These are phyloP conservation scores for Cotesia typhae DNA, from an alignment of 1,140 invertebrate species.

Conservation along the genomic window DNA sequence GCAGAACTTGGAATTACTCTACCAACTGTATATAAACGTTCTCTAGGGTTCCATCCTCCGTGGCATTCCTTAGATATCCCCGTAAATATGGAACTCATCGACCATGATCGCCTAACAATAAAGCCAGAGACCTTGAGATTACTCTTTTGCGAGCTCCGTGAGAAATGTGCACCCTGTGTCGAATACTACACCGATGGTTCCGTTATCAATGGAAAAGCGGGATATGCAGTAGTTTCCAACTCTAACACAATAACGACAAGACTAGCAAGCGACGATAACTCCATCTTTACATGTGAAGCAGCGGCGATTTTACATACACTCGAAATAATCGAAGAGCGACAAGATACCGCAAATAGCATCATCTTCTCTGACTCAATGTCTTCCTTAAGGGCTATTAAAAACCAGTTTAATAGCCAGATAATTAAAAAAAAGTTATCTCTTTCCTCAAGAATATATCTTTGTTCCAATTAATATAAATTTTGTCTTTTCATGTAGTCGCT, in stretches of 20 bases:
- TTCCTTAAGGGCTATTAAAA: constrained; percentile 11
- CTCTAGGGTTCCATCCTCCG: background rate
- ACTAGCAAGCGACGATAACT: background rate
- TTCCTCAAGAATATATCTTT: too few species aligned
- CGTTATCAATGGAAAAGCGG: background rate
- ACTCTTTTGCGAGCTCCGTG: background rate
- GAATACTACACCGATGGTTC: constrained; percentile 29
- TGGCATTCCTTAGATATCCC: background rate
- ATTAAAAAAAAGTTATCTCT: too few species aligned
- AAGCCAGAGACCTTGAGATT: constrained; percentile 11
- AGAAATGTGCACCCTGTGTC: background rate
- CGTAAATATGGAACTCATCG: background rate
- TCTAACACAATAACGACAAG: background rate
- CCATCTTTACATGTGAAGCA: constrained; percentile 26
- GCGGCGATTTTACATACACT: constrained; percentile 11
- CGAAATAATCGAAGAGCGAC: background rate
- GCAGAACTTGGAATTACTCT: constrained; percentile 2
- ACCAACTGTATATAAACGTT: constrained; percentile 4
- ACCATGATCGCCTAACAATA: background rate
- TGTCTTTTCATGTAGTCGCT: too few species aligned
- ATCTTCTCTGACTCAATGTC: constrained; percentile 26
- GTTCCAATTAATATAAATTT: too few species aligned
- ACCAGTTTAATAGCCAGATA: background rate
- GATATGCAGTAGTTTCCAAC: constrained; percentile 12
- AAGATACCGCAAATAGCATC: background rate